phyloP scores from a whole-genome alignment of 2,797 vertebrate genomes.

The Emydoidea blandingii region DNA sequence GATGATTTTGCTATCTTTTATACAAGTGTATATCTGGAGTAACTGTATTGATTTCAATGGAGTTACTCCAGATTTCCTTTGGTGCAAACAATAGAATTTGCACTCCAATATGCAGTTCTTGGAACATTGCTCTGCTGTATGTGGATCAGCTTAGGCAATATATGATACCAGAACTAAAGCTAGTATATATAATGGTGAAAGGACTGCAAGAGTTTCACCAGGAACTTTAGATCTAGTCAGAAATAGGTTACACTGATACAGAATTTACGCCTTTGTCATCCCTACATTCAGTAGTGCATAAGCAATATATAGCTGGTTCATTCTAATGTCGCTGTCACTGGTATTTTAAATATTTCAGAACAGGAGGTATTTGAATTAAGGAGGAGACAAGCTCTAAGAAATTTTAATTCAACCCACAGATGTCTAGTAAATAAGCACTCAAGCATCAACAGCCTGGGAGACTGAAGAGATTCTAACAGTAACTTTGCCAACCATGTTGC shows the following conservation, averaged over 20 bases:
- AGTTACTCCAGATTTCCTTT: not conserved
- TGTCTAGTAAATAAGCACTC: not conserved
- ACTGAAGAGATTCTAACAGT: not conserved
- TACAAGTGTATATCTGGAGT: not conserved
- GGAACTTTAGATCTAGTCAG: not conserved
- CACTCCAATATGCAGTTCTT: not conserved
- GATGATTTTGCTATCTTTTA: not conserved
- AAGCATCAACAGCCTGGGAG: not conserved
- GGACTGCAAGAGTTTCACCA: not conserved
- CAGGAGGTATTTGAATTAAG: slow-evolving; percentile 1
- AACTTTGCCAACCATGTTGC: not conserved
- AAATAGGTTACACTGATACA: slow-evolving; percentile 21
- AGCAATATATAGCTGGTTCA: slow-evolving; percentile 37
- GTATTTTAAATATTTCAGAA: slow-evolving; percentile 30
- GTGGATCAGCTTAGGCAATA: not conserved
- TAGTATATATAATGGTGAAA: not conserved
- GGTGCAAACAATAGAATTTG: not conserved
- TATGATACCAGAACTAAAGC: not conserved
- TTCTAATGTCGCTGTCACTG: not conserved
- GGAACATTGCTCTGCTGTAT: not conserved
- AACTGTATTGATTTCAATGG: not conserved
- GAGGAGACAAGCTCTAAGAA: not conserved
- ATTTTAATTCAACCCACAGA: not conserved
- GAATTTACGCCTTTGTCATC: slow-evolving; percentile 39
- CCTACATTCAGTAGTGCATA: not conserved